Evolutionary conservation across 2,113 vertebrate species (phyloP).

Genomic region (Nycticebus coucang): DNA sequence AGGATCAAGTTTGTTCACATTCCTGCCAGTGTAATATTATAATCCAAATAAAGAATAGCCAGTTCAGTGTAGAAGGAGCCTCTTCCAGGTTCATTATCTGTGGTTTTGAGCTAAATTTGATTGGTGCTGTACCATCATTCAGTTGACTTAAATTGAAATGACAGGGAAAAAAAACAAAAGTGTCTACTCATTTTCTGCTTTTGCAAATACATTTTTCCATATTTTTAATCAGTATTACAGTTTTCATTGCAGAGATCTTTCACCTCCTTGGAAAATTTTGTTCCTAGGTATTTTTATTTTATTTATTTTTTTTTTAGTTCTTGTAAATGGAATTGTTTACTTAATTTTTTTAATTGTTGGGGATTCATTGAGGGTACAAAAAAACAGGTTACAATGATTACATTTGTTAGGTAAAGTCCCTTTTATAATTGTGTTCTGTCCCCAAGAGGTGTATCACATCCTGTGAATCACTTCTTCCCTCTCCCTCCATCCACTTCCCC

Average conservation of each 20-base stretch:
- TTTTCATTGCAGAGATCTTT: not conserved
- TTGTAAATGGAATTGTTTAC: not conserved
- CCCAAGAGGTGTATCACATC: too few relatives aligned
- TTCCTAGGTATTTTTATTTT: not conserved
- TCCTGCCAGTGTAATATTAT: not conserved
- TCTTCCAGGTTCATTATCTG: not conserved
- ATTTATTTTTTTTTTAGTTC: not conserved
- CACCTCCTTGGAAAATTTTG: not conserved
- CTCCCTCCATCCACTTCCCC: too few relatives aligned
- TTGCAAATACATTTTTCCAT: not conserved
- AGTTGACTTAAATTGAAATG: not conserved
- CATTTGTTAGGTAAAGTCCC: too few relatives aligned
- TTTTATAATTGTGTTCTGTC: too few relatives aligned
- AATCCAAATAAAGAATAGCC: not conserved
- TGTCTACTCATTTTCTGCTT: not conserved
- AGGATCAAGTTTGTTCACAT: conserved; percentile 2
- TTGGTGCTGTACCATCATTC: not conserved
- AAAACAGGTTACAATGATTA: too few relatives aligned
- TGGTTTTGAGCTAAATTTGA: not conserved
- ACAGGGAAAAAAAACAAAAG: not conserved
- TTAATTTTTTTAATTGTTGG: not conserved
- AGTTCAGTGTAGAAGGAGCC: not conserved
- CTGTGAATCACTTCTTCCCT: too few relatives aligned
- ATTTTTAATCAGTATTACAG: not conserved
- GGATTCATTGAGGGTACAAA: too few relatives aligned